Evolutionary conservation across 2,888 invertebrate species (phyloP).

Genomic region (Cephus pygmeus): DNA sequence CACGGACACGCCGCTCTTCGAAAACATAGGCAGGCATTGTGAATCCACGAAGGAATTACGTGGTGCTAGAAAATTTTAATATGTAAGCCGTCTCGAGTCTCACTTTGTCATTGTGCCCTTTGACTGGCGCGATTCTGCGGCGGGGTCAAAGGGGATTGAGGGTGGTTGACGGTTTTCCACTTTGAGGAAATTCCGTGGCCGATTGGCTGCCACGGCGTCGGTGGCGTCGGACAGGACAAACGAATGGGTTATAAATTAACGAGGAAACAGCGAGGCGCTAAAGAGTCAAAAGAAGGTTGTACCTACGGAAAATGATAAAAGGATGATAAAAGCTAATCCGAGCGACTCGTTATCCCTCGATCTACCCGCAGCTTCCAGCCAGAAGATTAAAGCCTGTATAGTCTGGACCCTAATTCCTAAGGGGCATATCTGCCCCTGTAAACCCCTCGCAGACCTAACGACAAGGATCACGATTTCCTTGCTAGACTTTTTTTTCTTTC

Average conservation of each 20-base stretch:
- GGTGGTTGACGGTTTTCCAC: too few relatives aligned
- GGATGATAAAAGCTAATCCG: too few relatives aligned
- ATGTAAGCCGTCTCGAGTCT: slow-evolving; percentile 3
- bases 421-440: too few relatives aligned
- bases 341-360: too few relatives aligned
- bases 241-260: slow-evolving; percentile 10
- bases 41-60: neutral
- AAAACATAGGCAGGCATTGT: neutral
- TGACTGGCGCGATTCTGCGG: neutral
- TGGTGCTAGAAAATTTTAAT: slow-evolving; percentile 1
- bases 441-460: too few relatives aligned
- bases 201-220: neutral
- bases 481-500: neutral
- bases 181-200: neutral
- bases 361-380: too few relatives aligned
- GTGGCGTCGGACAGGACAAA: slow-evolving; percentile 16
- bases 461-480: too few relatives aligned
- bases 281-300: neutral
- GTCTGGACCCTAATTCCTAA: too few relatives aligned
- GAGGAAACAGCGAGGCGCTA: neutral
- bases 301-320: too few relatives aligned
- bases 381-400: too few relatives aligned
- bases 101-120: neutral
- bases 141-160: too few relatives aligned
- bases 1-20: neutral